phyloP scores from a whole-genome alignment of 2,797 vertebrate genomes.

The Urophycis tenuis region DNA sequence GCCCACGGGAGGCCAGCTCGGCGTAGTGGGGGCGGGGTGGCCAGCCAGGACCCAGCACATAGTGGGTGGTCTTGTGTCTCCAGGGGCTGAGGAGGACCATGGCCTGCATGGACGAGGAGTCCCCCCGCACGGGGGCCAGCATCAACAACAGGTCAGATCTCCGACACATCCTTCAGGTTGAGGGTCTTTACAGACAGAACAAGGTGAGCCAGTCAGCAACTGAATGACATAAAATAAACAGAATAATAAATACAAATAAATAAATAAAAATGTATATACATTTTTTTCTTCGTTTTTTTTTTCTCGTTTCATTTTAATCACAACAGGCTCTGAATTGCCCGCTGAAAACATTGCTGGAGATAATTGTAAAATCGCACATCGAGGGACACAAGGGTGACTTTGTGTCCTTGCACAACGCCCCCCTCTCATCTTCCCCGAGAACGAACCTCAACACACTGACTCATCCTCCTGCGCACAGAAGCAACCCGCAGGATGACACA shows the following conservation, averaged over 20 bases:
- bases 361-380: slow-evolving; percentile 82
- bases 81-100: slow-evolving; percentile 88
- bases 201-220: slow-evolving; percentile 67
- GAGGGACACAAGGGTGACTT: slow-evolving; percentile 52
- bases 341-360: slow-evolving; percentile 86
- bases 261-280: neutral
- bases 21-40: too few relatives aligned
- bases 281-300: too few relatives aligned
- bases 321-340: slow-evolving; percentile 75
- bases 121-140: slow-evolving; percentile 79
- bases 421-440: neutral
- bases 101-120: slow-evolving; percentile 83
- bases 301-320: neutral
- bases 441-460: neutral
- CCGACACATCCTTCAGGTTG: slow-evolving; percentile 76
- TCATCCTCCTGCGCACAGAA: neutral
- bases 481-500: slow-evolving; percentile 14
- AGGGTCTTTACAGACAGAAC: slow-evolving; percentile 80
- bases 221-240: too few relatives aligned
- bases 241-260: neutral
- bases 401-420: neutral
- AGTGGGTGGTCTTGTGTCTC: neutral
- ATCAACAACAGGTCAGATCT: slow-evolving; percentile 85
- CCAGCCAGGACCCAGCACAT: neutral
- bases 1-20: too few relatives aligned